phyloP scores from a whole-genome alignment of 2,113 vertebrate species.

The Brevimyrus niger region DNA sequence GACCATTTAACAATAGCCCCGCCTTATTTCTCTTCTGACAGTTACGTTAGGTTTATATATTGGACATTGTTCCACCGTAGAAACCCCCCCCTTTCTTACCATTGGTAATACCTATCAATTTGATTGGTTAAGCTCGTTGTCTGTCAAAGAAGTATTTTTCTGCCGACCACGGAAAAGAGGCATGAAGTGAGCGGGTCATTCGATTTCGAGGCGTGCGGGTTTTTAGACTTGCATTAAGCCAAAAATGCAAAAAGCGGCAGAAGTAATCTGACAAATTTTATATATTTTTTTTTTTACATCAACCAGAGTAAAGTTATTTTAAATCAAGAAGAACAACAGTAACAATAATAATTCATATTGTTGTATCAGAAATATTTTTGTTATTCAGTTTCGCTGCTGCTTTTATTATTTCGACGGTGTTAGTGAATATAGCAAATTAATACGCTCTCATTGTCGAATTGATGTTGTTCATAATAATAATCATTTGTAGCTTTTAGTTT shows the following conservation, averaged over 20 bases:
- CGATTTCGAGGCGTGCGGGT: background rate
- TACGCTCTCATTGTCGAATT: background rate
- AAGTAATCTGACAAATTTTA: background rate
- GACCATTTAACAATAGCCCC: constrained; percentile 56
- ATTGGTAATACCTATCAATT: constrained; percentile 36
- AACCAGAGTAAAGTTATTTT: background rate
- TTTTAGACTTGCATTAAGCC: background rate
- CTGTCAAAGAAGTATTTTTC: background rate
- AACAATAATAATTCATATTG: background rate
- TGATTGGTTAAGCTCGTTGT: constrained; percentile 28
- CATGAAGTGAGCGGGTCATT: constrained; percentile 23
- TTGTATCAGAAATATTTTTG: background rate
- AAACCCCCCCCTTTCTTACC: constrained; percentile 21
- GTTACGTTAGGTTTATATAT: background rate
- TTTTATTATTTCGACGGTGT: background rate
- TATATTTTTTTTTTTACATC: background rate
- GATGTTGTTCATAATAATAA: background rate
- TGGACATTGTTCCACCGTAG: constrained; percentile 25
- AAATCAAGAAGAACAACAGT: background rate
- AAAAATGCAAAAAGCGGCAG: background rate
- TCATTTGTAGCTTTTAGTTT: background rate
- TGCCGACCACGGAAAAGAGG: constrained; percentile 7
- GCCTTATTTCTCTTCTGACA: constrained; percentile 52
- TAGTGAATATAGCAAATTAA: background rate
- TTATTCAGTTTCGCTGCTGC: background rate